A percentile compares a stretch with the other conserved stretches of the same genome.
These are phyloP conservation scores for Andrena bucephala DNA, from an alignment of 2,888 invertebrate species.

Conservation along the genomic window DNA sequence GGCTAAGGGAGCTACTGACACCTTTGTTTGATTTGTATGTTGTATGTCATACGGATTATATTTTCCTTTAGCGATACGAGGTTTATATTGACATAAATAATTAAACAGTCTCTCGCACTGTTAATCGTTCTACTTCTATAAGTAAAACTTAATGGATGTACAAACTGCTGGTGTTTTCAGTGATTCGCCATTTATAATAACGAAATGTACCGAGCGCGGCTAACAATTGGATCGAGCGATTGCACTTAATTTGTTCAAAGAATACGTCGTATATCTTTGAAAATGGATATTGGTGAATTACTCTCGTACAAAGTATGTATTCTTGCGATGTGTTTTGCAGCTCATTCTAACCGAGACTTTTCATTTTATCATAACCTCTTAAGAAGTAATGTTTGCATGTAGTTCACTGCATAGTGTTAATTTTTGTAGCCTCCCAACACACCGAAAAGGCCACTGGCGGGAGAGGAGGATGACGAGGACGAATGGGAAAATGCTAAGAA, in stretches of 20 bases:
- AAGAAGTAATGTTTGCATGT: neutral
- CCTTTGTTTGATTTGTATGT: slow-evolving; percentile 3
- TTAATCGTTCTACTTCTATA: neutral
- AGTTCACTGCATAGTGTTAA: neutral
- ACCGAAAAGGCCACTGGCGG: slow-evolving; percentile 89
- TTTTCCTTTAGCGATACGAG: neutral
- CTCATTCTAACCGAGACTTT: slow-evolving; percentile 8
- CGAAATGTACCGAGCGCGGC: slow-evolving; percentile 8
- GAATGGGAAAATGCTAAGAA: slow-evolving; percentile 88
- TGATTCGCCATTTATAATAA: slow-evolving; percentile 21
- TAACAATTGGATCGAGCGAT: slow-evolving; percentile 19
- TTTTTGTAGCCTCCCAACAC: slow-evolving; percentile 91
- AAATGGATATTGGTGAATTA: slow-evolving; percentile 85
- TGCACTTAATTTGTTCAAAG: neutral
- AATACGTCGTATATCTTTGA: slow-evolving; percentile 7
- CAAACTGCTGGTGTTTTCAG: neutral
- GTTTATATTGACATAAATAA: slow-evolving; percentile 23
- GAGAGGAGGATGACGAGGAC: slow-evolving; percentile 89
- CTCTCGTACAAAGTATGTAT: slow-evolving; percentile 84
- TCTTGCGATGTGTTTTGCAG: neutral
- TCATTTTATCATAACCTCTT: slow-evolving; percentile 26
- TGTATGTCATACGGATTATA: neutral
- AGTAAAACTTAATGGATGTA: neutral
- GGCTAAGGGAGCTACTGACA: slow-evolving; percentile 31
- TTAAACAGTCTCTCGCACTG: slow-evolving; percentile 13